Evolutionary conservation across 2,888 invertebrate genomes (phyloP).

Genomic region (Synanthedon tipuliformis): DNA sequence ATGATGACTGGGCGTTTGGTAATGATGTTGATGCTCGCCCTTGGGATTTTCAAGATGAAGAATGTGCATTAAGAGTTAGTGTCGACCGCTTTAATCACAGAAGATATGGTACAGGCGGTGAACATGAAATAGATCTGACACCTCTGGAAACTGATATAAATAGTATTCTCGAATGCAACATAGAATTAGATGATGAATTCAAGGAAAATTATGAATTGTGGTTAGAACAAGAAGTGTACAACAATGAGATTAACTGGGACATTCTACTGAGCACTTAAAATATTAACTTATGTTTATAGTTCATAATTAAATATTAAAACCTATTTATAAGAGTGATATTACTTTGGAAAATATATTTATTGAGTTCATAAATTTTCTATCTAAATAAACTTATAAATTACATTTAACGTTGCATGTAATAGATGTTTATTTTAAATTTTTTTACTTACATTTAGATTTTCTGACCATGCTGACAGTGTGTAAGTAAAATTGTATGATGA

Average conservation of each 20-base stretch:
- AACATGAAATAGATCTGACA: conserved; percentile 71
- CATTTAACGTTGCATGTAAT: too few species aligned
- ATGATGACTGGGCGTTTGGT: conserved; percentile 99
- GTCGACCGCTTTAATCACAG: conserved; percentile 97
- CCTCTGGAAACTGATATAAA: conserved; percentile 84
- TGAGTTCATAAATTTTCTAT: too few species aligned
- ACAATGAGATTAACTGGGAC: conserved; percentile 86
- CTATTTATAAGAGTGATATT: too few species aligned
- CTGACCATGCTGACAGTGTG: too few species aligned
- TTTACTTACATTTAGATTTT: too few species aligned
- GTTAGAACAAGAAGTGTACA: conserved; percentile 97
- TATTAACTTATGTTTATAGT: conserved; percentile 2
- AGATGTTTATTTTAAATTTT: too few species aligned
- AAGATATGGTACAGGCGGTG: conserved; percentile 76
- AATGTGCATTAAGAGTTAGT: conserved; percentile 91
- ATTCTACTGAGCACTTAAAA: conserved; percentile 44
- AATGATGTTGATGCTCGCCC: conserved; percentile 97
- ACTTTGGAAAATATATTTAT: too few species aligned
- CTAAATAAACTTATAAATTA: too few species aligned
- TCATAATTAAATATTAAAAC: too few species aligned
- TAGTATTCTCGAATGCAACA: conserved; percentile 80
- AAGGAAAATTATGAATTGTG: conserved; percentile 93
- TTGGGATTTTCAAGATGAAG: conserved; percentile 98
- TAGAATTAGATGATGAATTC: conserved; percentile 92
- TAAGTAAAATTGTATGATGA: too few species aligned